Percentiles rank a stretch among this genome's conserved stretches.
These are phyloP conservation scores for Sipha maydis DNA, from an alignment of 2,888 invertebrate species.

Conservation along the genomic window DNA sequence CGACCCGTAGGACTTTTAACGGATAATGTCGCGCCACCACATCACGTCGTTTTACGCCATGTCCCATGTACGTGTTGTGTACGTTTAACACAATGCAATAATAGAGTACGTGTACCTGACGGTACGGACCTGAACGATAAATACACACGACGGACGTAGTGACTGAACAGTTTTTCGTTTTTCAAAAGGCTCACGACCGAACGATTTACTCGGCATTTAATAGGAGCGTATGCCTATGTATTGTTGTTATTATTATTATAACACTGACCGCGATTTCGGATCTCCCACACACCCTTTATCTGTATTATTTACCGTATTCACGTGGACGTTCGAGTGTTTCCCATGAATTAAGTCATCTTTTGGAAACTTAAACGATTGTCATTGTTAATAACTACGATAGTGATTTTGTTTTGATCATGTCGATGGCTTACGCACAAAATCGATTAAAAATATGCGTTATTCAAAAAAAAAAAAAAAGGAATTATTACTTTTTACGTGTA, in stretches of 20 bases:
- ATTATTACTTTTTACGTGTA: no score
- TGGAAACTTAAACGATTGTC: neutral
- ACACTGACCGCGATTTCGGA: neutral
- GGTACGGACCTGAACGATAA: neutral
- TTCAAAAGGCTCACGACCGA: neutral
- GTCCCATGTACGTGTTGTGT: no score
- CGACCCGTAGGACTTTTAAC: neutral
- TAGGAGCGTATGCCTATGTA: neutral
- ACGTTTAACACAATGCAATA: no score
- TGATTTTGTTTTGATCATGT: neutral
- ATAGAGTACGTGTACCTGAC: no score
- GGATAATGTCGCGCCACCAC: neutral
- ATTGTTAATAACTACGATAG: neutral
- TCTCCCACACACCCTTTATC: neutral
- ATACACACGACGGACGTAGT: neutral
- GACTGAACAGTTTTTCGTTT: neutral
- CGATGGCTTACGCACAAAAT: no score
- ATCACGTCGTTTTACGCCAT: neutral
- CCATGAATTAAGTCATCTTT: neutral
- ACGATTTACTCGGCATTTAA: neutral
- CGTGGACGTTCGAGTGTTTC: no score
- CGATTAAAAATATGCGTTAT: no score
- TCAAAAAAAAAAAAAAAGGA: no score
- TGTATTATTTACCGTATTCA: no score
- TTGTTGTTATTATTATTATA: neutral